Evolutionary conservation across 2,888 invertebrate genomes (phyloP), one percentile per base, ranked within the genome.

Genomic region (Clostera curtula): DNA sequence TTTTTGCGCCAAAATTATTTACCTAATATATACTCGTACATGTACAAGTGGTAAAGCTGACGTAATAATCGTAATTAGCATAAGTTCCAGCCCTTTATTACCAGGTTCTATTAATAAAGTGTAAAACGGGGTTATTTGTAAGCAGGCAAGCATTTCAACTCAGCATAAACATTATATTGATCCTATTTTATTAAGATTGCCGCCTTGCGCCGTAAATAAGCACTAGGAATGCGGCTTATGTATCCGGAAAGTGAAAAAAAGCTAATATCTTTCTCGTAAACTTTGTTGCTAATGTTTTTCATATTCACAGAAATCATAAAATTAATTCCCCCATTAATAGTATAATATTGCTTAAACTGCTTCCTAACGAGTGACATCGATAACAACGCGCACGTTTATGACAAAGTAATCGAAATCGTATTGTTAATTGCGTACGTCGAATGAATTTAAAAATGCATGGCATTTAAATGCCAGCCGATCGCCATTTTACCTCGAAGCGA

Each of bases 381-480:
- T 61, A 63, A 53, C 61, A 57, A 59, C 52, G 50, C 58, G 49
- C 49, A 56, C 61, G 54, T 70, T 72, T 74, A 75, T 73, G 74
- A 79, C 74, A 73, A 73, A 74, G 74, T 76, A 71, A 77, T 73
- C 72, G 76, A 72, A 71, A 60, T 67, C 58, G 62, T 70, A 74
- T 73, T 71, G 69, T 74, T 80, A 79, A 82, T 80, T 82, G 68
- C 69, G 60, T 70, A 66, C 68, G 70, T 65, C 62, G 71, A 55
- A 69, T 72, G 76, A 73, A 71, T 80, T 74, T 79, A 80, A 82
- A 82, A 83, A 80, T 68, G 73, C 70, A 75, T 82, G 83, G 80
- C 82, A 82, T 83, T 83, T 83, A 83, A 82, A 83, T 82, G 80
- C 73, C 82, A 83, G 65, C 65, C 59, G 56, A 70, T 56, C 79